phyloP scores from a whole-genome alignment of 2,113 vertebrate species.

The Orcinus orca region DNA sequence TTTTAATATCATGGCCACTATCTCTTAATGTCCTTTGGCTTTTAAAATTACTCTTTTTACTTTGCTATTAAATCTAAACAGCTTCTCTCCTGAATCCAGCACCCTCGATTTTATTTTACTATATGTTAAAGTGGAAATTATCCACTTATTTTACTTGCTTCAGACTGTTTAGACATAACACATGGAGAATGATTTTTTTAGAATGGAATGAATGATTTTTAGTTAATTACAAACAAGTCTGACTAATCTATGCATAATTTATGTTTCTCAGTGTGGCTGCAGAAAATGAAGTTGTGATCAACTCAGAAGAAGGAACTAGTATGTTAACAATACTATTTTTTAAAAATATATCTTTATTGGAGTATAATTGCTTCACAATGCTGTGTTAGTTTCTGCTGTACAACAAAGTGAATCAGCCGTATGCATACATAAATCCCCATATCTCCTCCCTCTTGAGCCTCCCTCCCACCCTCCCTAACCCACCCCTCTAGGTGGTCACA shows the following conservation, averaged over 20 bases:
- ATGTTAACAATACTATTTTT: not conserved
- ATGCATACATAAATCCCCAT: no score
- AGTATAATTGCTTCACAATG: no score
- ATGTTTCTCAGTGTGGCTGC: not conserved
- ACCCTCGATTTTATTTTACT: not conserved
- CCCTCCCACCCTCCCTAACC: no score
- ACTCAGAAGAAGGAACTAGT: not conserved
- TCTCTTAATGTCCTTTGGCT: not conserved
- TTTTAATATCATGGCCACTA: not conserved
- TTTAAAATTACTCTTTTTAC: not conserved
- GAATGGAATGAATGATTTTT: not conserved
- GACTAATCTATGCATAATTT: not conserved
- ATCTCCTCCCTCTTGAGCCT: no score
- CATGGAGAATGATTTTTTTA: not conserved
- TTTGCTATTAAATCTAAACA: slow-evolving; percentile 15
- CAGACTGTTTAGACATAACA: not conserved
- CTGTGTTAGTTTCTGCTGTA: no score
- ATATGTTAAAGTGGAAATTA: not conserved
- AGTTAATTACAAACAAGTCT: not conserved
- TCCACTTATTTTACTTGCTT: not conserved
- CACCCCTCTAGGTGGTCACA: no score
- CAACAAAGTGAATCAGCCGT: no score
- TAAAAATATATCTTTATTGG: no score
- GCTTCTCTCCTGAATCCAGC: not conserved
- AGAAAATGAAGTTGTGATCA: not conserved